Evolutionary conservation across 1,140 invertebrate genomes (phyloP), one percentile per base, ranked within the genome.

Genomic region (Drosophila hydei): DNA sequence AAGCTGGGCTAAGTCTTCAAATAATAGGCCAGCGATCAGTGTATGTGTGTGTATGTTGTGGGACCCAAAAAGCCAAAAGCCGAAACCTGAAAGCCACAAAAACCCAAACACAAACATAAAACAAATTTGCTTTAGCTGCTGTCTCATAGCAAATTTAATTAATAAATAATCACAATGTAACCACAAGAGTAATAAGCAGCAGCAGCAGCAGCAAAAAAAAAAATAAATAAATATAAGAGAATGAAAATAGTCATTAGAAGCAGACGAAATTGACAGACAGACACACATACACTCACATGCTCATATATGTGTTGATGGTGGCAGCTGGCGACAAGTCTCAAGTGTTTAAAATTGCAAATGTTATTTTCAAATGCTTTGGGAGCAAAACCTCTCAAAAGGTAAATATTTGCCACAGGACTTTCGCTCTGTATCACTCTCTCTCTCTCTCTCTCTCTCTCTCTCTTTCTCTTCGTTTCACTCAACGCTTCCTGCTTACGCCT

Each of bases 301-400:
- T 48, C 25, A 54, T 4, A 56, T 2, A 27, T 23, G 52, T 60
- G 62, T 75, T 75, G 43, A 54, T 64, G 52, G 23, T 52, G 69
- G 70, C 70, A 60, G 64, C 54, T 60, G 61, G 67, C 75, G 61
- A 76, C 72, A 79, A 81, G 77, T 87, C 83, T 87, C 83, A 69
- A 87, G 81, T 88, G 81, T 70, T 87, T 87, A 72, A 87, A 87
- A 88, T 87, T 87, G 84, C 83, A 88, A 87, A 87, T 87, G 83
- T 79, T 81, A 87, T 87, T 87, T 88, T 88, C 83, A 73, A 75
- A 88, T 83, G 80, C 63, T 40, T 42, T 64, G 62, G 76, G 43
- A 60, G 27, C 42, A 16, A 16, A 40, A 43, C 42, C 48, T 71
- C 73, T 30, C 62, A 72, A 72, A 87, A 85, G 77, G 81, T 85